These are phyloP conservation scores for Charaxes varanes DNA, from an alignment of 1,140 invertebrate genomes.

Conservation along the genomic window DNA sequence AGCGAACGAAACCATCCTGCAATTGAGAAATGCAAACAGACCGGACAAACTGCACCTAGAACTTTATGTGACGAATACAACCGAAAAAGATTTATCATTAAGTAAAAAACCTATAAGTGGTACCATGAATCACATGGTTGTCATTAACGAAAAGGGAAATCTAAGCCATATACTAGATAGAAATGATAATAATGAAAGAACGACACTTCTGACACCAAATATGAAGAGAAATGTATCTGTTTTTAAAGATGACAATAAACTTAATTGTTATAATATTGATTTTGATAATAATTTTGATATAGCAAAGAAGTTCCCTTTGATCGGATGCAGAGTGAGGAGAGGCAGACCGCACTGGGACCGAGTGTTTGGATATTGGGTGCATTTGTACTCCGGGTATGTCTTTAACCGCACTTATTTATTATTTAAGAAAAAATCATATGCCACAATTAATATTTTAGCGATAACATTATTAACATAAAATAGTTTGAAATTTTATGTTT, in stretches of 20 bases:
- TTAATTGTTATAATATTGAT: slow-evolving; percentile 4
- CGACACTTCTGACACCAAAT: slow-evolving; percentile 43
- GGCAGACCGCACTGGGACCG: slow-evolving; percentile 61
- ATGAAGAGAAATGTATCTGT: slow-evolving; percentile 28
- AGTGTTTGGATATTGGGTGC: slow-evolving; percentile 64
- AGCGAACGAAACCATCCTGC: slow-evolving; percentile 39
- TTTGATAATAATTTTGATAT: slow-evolving; percentile 35
- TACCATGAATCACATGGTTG: slow-evolving; percentile 33
- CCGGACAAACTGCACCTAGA: slow-evolving; percentile 60
- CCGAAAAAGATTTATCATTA: slow-evolving; percentile 23
- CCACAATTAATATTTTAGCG: background rate
- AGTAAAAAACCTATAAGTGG: slow-evolving; percentile 13
- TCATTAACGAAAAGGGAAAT: slow-evolving; percentile 44
- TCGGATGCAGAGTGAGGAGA: slow-evolving; percentile 49
- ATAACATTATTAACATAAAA: background rate
- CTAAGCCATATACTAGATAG: slow-evolving; percentile 29
- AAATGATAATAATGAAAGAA: slow-evolving; percentile 46
- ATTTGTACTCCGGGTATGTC: slow-evolving; percentile 60
- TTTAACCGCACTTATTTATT: background rate
- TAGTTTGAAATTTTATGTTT: no score
- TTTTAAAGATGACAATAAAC: slow-evolving; percentile 9
- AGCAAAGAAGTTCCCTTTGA: slow-evolving; percentile 47
- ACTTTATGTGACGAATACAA: slow-evolving; percentile 52
- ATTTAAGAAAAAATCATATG: background rate
- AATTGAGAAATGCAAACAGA: slow-evolving; percentile 49